These are phyloP conservation scores for Quadroppia sp. DNA, from an alignment of 2,888 invertebrate genomes.

Conservation along the genomic window DNA sequence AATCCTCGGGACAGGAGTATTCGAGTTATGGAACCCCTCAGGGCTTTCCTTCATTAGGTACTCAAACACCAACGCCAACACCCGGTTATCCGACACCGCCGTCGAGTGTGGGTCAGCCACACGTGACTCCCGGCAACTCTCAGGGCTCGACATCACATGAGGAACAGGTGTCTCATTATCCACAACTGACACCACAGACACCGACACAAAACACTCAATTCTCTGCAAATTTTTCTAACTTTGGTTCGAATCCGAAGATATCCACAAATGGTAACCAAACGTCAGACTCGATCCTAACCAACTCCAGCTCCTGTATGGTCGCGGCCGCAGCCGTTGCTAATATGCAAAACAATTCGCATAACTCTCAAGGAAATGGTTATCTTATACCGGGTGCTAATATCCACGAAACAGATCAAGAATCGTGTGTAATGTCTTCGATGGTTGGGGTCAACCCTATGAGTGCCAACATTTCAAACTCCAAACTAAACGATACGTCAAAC, in stretches of 20 bases:
- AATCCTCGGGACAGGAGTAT: slow-evolving; percentile 32
- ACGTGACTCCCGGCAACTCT: slow-evolving; percentile 40
- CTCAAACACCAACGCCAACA: slow-evolving; percentile 40
- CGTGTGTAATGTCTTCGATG: slow-evolving; percentile 24
- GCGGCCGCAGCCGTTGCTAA: slow-evolving; percentile 37
- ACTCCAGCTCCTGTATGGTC: slow-evolving; percentile 40
- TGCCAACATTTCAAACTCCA: slow-evolving; percentile 10
- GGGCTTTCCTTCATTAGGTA: slow-evolving; percentile 9
- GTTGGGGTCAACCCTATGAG: slow-evolving; percentile 9
- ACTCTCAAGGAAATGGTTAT: not conserved
- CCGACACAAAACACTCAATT: slow-evolving; percentile 38
- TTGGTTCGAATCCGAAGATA: slow-evolving; percentile 19
- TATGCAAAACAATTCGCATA: not conserved
- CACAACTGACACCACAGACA: slow-evolving; percentile 18
- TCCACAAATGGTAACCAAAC: slow-evolving; percentile 21
- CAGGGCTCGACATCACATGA: slow-evolving; percentile 16
- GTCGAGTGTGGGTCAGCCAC: slow-evolving; percentile 41
- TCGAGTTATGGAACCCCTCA: slow-evolving; percentile 36
- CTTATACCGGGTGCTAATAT: not conserved
- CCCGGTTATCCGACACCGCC: slow-evolving; percentile 44
- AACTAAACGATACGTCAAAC: slow-evolving; percentile 22
- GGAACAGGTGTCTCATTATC: slow-evolving; percentile 38
- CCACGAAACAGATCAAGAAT: slow-evolving; percentile 13
- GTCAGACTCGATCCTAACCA: slow-evolving; percentile 5
- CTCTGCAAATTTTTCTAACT: slow-evolving; percentile 2